Evolutionary conservation across 2,113 vertebrate genomes (phyloP).

Genomic region (Psephotus haematonotus): DNA sequence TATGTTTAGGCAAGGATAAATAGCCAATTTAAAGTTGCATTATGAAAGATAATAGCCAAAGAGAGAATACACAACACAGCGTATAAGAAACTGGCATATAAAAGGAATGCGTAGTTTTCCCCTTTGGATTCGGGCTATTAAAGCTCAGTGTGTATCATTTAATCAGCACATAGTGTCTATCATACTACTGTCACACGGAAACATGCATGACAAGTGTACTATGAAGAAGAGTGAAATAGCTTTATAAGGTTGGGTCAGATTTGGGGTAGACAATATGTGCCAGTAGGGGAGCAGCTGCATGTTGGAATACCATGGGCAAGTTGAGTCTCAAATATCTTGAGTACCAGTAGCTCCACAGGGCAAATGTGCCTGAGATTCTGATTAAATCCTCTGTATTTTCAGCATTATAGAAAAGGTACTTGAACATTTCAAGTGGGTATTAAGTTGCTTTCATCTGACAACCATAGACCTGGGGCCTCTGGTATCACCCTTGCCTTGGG

Average conservation of each 20-base stretch:
- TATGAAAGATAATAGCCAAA: background rate
- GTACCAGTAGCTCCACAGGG: background rate
- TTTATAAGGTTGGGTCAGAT: background rate
- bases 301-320: background rate
- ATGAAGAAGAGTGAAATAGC: background rate
- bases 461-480: background rate
- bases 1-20: background rate
- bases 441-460: background rate
- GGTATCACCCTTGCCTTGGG: background rate
- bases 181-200: background rate
- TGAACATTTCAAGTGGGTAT: background rate
- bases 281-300: background rate
- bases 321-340: background rate
- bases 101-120: background rate
- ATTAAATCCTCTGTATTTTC: background rate
- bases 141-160: background rate
- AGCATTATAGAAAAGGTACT: background rate
- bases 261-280: background rate
- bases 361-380: background rate
- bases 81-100: background rate
- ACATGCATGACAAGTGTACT: background rate
- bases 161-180: background rate
- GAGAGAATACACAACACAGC: background rate
- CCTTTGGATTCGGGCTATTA: rapidly evolving
- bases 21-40: background rate